A percentile compares a stretch with the other conserved stretches of the same genome.
Conservation (phyloP, 1,140 invertebrate genomes). For the Danaus plexippus region DNA sequence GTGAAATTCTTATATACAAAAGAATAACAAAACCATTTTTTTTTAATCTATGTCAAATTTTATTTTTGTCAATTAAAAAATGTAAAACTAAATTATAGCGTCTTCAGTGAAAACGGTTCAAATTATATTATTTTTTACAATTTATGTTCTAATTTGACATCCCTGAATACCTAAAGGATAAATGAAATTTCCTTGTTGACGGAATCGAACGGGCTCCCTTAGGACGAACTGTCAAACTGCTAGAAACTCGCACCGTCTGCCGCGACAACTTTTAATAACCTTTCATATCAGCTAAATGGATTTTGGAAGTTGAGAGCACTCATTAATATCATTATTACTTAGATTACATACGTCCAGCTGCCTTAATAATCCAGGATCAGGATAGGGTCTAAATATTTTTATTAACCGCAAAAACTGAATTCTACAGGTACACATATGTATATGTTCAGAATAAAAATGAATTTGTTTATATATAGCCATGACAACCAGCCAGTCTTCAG, state of each 20-base stretch:
- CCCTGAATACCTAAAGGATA: conserved; percentile 32
- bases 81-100: too few relatives aligned
- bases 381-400: background rate
- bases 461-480: too few relatives aligned
- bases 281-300: conserved; percentile 59
- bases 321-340: conserved; percentile 20
- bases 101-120: too few relatives aligned
- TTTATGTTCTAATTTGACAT: too few relatives aligned
- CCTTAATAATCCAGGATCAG: conserved; percentile 19
- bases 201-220: conserved; percentile 50
- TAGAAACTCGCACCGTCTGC: conserved; percentile 48
- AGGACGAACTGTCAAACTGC: conserved; percentile 55
- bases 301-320: conserved; percentile 38
- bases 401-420: background rate
- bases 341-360: conserved; percentile 2
- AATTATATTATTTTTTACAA: too few relatives aligned
- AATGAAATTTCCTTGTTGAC: conserved; percentile 56
- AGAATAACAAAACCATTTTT: too few relatives aligned
- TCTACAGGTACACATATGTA: too few relatives aligned
- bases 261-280: conserved; percentile 66
- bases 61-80: too few relatives aligned
- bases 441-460: too few relatives aligned
- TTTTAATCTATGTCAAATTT: too few relatives aligned
- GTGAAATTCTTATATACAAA: too few relatives aligned
- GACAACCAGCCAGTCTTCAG: too few relatives aligned